phyloP scores from a whole-genome alignment of 2,797 vertebrate genomes.

The Macropus fuliginosus region DNA sequence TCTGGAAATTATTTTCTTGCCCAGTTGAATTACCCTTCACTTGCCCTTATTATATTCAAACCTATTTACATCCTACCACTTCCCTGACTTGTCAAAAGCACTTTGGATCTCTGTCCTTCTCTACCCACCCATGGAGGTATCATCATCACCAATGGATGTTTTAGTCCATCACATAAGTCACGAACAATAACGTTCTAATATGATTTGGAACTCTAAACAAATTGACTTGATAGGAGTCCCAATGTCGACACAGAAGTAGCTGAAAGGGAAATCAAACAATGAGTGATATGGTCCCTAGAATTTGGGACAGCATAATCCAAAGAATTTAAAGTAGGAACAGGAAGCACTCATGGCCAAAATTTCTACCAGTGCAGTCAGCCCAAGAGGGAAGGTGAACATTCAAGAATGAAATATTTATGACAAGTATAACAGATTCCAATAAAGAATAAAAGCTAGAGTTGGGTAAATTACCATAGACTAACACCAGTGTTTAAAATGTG shows the following conservation, averaged over 20 bases:
- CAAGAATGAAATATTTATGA: neutral
- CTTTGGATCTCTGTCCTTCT: slow-evolving; percentile 52
- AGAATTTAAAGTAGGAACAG: neutral
- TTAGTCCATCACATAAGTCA: slow-evolving; percentile 28
- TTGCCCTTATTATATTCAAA: slow-evolving; percentile 48
- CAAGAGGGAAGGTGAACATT: neutral
- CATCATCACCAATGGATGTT: slow-evolving; percentile 34
- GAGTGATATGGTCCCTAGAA: neutral
- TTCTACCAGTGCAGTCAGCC: neutral
- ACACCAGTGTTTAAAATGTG: neutral
- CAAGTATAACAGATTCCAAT: neutral
- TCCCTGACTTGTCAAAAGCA: slow-evolving; percentile 59
- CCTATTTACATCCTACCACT: slow-evolving; percentile 62
- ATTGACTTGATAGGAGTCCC: neutral
- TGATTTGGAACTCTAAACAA: neutral
- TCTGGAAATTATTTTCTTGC: slow-evolving; percentile 72
- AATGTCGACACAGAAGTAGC: neutral
- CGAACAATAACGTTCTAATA: neutral
- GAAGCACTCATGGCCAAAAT: neutral
- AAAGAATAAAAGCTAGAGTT: neutral
- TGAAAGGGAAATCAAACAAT: neutral
- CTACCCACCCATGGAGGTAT: slow-evolving; percentile 39
- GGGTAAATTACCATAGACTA: neutral
- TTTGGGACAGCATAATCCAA: neutral
- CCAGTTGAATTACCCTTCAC: slow-evolving; percentile 59